phyloP scores from a whole-genome alignment of 2,113 vertebrate species.

The Passerina amoena region DNA sequence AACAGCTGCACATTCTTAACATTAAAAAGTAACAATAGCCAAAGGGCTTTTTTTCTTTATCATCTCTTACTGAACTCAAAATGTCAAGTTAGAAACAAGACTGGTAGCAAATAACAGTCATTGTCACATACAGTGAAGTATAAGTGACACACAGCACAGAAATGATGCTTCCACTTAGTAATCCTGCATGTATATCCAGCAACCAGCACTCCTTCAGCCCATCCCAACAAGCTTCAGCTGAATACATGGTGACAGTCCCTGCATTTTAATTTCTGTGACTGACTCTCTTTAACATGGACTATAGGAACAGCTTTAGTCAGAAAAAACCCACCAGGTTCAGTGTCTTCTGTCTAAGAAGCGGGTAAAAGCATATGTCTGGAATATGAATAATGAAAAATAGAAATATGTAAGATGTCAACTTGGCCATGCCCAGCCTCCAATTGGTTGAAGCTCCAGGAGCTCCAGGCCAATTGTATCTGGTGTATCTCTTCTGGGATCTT shows the following conservation, averaged over 20 bases:
- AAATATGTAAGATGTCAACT: background rate
- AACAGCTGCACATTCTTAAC: background rate
- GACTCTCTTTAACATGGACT: background rate
- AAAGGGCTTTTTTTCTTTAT: background rate
- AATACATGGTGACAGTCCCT: background rate
- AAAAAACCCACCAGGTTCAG: background rate
- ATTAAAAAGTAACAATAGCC: background rate
- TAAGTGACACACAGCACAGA: background rate
- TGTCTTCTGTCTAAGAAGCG: background rate
- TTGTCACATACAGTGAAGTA: background rate
- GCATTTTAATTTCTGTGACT: background rate
- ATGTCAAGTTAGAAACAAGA: background rate
- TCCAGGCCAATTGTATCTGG: background rate
- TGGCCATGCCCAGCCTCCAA: background rate
- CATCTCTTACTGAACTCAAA: background rate
- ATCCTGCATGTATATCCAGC: background rate
- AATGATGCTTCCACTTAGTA: background rate
- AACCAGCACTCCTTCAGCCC: background rate
- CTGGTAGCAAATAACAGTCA: background rate
- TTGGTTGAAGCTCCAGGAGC: background rate
- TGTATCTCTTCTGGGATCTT: background rate
- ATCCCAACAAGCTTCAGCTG: background rate
- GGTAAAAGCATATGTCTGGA: background rate
- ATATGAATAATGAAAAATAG: background rate
- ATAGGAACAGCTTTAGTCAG: background rate